Base-by-base conservation (phyloP, 2,888 invertebrate species). In the Heteromyza rotundicornis region DNA sequence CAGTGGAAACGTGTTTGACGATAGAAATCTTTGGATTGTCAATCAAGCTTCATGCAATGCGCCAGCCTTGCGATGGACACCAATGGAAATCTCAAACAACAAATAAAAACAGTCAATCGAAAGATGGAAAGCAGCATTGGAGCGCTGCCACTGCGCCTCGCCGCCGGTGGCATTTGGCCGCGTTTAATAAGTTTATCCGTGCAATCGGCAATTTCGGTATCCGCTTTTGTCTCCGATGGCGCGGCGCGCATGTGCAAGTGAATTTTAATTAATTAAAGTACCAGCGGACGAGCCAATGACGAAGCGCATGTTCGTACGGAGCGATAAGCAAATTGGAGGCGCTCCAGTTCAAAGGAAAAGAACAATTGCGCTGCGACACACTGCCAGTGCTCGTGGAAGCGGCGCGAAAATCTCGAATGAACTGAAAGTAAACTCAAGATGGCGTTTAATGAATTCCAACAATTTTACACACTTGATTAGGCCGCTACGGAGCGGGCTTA, bases 301-400 rank as follows among this genome's bases (percentile, higher is more conserved):
- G 53, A 36, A 47, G 20, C 17, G 47, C 23, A 40, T 73, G 74
- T 75, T 74, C 74, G 66, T 20, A 35, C 35, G 49, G 69, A 72
- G 69, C 76, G 77, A 78, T 78, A 79, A 78, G 78, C 78, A 78
- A 79, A 79, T 79, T 79, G 77, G 74, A 69, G 77, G 76, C 78
- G 78, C 76, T 76, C 70, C 65, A 75, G 75, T 77, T 79, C 78
- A 78, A 79, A 79, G 79, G 66, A 74, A 74, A 70, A 69, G 69
- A 59, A 65, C 71, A 74, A 76, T 73, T 74, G 71, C 71, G 71
- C 71, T 68, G 69, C 70, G 68, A 71, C 24, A 54, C 47, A 58
- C 54, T 24, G 35, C 56, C 62, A 61, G 62, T 57, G 35, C n/a
- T n/a, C n/a, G n/a, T 47, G 36, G 36, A 62, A 70, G 63, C 64